Percentiles rank a stretch among this genome's conserved stretches.
Conservation (phyloP, 2,797 vertebrate genomes). For the Syndactyla subalaris region DNA sequence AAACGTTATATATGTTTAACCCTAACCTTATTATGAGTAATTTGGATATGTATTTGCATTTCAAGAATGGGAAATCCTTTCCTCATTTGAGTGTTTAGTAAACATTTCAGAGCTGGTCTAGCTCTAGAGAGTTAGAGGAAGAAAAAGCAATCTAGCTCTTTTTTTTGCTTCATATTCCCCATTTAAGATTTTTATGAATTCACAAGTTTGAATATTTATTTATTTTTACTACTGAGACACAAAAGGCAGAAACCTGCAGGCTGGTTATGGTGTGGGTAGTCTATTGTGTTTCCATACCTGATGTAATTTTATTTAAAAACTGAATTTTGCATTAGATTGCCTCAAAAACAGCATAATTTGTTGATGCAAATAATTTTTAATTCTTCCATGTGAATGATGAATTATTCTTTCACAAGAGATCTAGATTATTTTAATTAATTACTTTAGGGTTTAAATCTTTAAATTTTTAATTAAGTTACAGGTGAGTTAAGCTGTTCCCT, state of each 20-base stretch:
- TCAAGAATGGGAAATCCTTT: background rate
- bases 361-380: background rate
- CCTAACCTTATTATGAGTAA: background rate
- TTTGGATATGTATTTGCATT: background rate
- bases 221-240: background rate
- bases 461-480: slow-evolving; percentile 63
- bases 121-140: background rate
- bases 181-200: background rate
- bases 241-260: background rate
- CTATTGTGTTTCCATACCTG: slow-evolving; percentile 8
- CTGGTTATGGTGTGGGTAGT: background rate
- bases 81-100: background rate
- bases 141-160: background rate
- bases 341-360: background rate
- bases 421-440: slow-evolving; percentile 57
- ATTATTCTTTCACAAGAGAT: slow-evolving; percentile 34
- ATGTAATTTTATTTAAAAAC: slow-evolving; percentile 6
- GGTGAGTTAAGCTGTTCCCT: slow-evolving; percentile 59
- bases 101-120: background rate
- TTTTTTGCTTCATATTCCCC: background rate
- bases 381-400: slow-evolving; percentile 19
- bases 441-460: slow-evolving; percentile 33
- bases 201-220: background rate
- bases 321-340: slow-evolving; percentile 5
- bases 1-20: background rate